Evolutionary conservation across 2,888 invertebrate species (phyloP), one percentile per base, ranked within the genome.

Genomic region (Luperina nickerlii): DNA sequence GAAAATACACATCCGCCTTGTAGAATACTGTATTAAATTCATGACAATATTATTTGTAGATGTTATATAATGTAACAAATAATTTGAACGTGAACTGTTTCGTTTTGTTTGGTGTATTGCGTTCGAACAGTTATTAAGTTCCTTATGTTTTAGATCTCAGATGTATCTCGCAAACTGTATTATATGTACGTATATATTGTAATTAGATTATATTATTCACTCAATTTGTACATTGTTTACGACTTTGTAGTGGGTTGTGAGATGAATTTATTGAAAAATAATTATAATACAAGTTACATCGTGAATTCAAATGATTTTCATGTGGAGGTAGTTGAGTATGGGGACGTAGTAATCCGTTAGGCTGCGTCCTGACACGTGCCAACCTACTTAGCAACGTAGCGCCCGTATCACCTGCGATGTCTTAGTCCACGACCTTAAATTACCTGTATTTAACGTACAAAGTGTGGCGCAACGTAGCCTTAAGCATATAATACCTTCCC

Each of bases 71-170:
- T 90, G 87, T 88, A 85, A 89, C 85, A 83, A 84, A 79, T 85
- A 38, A 84, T 82, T 90, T 84, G 71, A 84, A 87, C 51, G 84
- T 85, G 81, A 87, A 86, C 88, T 76, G 86, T 91, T 94, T 87
- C 87, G 91, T 89, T 90, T 90, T 88, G 90, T 91, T 92, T 87
- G 76, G 89, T 92, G 90, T 91, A 87, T 88, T 90, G 82, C 87
- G 87, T 88, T 91, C 87, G 45, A 86, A 81, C 69, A 73, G 87
- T 90, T 91, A 90, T 91, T 94, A 92, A 92, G 95, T 96, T 95
- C 95, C 95, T 96, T 92, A 91, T 89, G 91, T 94, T 84, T 92
- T 94, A 95, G 96, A 96, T 96, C 96, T 96, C 96, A 96, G 92
- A 91, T 90, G 90, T 94, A 92, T 94, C 93, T 94, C 93, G 93